phyloP scores from a whole-genome alignment of 2,888 invertebrate species.

The Microchrysa polita region DNA sequence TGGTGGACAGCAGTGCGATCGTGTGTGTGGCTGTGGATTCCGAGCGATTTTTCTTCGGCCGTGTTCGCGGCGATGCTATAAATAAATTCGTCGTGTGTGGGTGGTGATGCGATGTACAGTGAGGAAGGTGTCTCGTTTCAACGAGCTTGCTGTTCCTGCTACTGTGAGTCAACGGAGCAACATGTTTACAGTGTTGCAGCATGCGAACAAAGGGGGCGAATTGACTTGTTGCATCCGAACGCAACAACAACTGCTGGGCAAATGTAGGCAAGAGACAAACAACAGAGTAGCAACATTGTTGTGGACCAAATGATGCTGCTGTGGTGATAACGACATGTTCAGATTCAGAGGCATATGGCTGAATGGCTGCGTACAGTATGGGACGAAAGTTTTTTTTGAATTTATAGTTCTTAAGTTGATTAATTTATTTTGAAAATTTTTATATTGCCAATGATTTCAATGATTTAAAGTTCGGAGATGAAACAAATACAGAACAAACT shows the following conservation, averaged over 20 bases:
- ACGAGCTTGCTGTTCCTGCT: too few relatives aligned
- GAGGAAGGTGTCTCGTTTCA: slow-evolving; percentile 35
- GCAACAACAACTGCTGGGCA: not conserved
- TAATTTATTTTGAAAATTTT: too few relatives aligned
- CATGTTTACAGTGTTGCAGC: not conserved
- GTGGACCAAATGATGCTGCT: too few relatives aligned
- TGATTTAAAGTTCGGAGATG: too few relatives aligned
- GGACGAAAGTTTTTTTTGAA: too few relatives aligned
- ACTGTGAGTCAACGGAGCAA: not conserved
- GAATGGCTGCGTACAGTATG: too few relatives aligned
- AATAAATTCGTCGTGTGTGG: slow-evolving; percentile 43
- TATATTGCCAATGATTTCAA: too few relatives aligned
- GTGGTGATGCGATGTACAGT: slow-evolving; percentile 7
- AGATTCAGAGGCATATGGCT: too few relatives aligned
- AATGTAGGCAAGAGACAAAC: slow-evolving; percentile 1
- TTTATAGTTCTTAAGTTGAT: too few relatives aligned
- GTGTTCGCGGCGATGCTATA: slow-evolving; percentile 20
- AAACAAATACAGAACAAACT: too few relatives aligned
- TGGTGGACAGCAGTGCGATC: not conserved
- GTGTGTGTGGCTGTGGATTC: slow-evolving; percentile 27
- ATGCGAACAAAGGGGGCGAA: not conserved
- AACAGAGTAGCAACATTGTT: not conserved
- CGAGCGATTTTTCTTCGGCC: slow-evolving; percentile 17
- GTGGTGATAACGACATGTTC: too few relatives aligned
- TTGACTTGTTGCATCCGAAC: slow-evolving; percentile 26